Evolutionary conservation across 64 coral and sea anemone genomes (phyloP).

Genomic region (Montipora efflorescens): DNA sequence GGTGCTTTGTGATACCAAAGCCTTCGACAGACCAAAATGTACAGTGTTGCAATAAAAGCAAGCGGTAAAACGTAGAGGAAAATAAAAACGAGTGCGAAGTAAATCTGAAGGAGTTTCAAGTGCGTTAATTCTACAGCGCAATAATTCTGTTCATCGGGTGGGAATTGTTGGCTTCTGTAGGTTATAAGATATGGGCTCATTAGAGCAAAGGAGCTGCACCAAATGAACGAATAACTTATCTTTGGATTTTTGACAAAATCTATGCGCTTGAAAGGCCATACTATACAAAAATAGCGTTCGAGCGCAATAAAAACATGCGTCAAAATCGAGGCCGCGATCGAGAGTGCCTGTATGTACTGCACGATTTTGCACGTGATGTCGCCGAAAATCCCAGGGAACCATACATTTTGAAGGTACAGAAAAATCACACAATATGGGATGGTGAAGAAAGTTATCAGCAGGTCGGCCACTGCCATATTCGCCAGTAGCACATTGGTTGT

Average conservation of each 20-base stretch:
- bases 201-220: constrained; percentile 34
- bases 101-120: constrained; percentile 30
- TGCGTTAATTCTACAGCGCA: constrained; percentile 29
- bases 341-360: constrained; percentile 36
- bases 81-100: constrained; percentile 46
- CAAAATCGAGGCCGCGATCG: constrained; percentile 47
- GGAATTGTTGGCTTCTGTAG: background rate
- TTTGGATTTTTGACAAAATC: constrained; percentile 27
- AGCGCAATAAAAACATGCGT: constrained; percentile 44
- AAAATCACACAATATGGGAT: constrained; percentile 30
- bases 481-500: constrained; percentile 55
- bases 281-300: constrained; percentile 51
- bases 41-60: constrained; percentile 62
- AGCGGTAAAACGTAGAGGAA: constrained; percentile 66
- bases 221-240: constrained; percentile 46
- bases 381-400: constrained; percentile 44
- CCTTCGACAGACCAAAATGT: constrained; percentile 64
- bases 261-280: constrained; percentile 38
- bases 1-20: constrained; percentile 77
- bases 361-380: constrained; percentile 33
- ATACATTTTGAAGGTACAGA: constrained; percentile 9
- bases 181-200: constrained; percentile 52
- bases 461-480: constrained; percentile 59
- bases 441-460: constrained; percentile 34
- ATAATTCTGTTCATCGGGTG: background rate